phyloP scores from a whole-genome alignment of 2,113 vertebrate genomes.

The Periophthalmodon schlosseri region DNA sequence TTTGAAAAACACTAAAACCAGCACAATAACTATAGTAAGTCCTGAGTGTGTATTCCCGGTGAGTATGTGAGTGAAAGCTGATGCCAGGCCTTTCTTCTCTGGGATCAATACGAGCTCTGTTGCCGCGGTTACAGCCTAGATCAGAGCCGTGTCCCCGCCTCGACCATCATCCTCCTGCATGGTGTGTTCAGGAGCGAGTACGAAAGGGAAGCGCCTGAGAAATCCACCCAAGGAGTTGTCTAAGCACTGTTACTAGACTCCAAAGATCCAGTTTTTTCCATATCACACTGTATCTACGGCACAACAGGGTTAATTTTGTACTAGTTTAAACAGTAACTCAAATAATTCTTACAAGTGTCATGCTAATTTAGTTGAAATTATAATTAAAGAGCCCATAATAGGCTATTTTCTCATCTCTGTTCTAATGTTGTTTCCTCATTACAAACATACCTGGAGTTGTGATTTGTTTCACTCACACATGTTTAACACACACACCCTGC shows the following conservation, averaged over 20 bases:
- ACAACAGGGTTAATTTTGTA: neutral
- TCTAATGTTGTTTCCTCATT: no score
- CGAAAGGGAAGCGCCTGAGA: slow-evolving; percentile 24
- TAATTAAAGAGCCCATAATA: no score
- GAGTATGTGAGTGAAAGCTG: slow-evolving; percentile 39
- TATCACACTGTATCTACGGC: slow-evolving; percentile 9
- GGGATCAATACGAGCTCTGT: slow-evolving; percentile 79
- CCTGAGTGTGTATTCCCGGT: neutral
- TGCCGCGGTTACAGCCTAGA: slow-evolving; percentile 72
- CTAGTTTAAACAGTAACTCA: neutral
- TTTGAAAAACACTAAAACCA: neutral
- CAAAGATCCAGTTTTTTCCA: slow-evolving; percentile 49
- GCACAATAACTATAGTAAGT: neutral
- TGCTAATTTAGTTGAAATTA: neutral
- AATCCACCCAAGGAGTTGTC: slow-evolving; percentile 44
- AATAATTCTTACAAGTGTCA: neutral
- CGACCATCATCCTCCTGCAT: slow-evolving; percentile 64
- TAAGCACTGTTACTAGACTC: slow-evolving; percentile 40
- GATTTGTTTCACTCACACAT: no score
- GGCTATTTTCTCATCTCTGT: no score
- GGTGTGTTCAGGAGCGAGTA: slow-evolving; percentile 12
- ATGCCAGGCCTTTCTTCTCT: slow-evolving; percentile 64
- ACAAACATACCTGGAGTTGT: no score
- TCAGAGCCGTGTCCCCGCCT: slow-evolving; percentile 73
- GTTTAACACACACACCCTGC: no score